Base-by-base conservation (phyloP, 2,888 invertebrate genomes). In the Noctuana brunneofusca region DNA sequence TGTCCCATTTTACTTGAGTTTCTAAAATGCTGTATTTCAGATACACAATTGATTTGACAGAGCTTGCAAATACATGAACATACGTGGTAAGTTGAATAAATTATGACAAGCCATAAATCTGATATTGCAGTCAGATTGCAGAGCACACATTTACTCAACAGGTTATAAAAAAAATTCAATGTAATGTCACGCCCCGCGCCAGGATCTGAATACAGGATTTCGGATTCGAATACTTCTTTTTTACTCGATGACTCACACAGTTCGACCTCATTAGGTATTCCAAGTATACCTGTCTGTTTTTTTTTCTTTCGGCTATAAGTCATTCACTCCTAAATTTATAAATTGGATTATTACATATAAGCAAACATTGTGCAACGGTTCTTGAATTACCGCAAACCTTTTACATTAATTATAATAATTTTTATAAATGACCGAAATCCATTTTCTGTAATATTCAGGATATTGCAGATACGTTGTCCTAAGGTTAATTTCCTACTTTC, bases 251-350 rank as follows among this genome's bases (percentile, higher is more conserved):
- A 58, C 58, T 58, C 58, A 58, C 50, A 58, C 38, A 50, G 18
- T 24, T 50, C 20, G 58, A 12, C 50, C 58, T 58, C 58, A 58
- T 58, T 58, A 58, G 27, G 38, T 50, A 58, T 58, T 58, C 58
- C 12, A 38, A 49, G 50, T 49, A 38, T 58, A 58, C 50, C 50
- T 38, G 58, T 58, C 24, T 38, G 12, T 30, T 38, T 24, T 38
- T 50, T 50, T 18, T 35, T 35, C 57, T 46, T 38, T 14, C 48
- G 24, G 58, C 4, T 24, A 35, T 38, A 58, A 49, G 35, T 58
- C 27, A 58, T 48, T 32, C 53, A 35, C 53, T 53, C 24, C 35
- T 43, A 4, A 32, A 11, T 14, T 35, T 49, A 24, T 41, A 54
- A 38, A 30, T 46, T 20, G 6, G 48, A 32, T 56, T 35, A 11